A percentile compares a stretch with the other conserved stretches of the same genome.
Conservation (phyloP, 1,140 invertebrate species). For the Holotrichia oblita region DNA sequence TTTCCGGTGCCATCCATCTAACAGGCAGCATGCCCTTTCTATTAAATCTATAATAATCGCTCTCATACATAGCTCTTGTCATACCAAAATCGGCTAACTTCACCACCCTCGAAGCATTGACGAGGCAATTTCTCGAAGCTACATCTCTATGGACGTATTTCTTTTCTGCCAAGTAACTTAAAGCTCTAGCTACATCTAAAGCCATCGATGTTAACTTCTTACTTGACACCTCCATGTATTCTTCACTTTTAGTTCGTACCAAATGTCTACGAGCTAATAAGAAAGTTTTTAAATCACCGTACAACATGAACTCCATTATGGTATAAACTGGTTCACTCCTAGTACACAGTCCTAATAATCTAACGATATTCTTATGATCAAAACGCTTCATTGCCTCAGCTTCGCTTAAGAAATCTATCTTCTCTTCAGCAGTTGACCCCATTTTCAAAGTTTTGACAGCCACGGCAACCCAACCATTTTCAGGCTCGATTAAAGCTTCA, state of each 20-base stretch:
- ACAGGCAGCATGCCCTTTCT: conserved; percentile 86
- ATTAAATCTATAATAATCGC: conserved; percentile 77
- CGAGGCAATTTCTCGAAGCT: conserved; percentile 88
- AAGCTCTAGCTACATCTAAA: conserved; percentile 84
- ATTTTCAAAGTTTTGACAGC: conserved; percentile 92
- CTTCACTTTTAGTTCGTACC: conserved; percentile 75
- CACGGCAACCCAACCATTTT: conserved; percentile 82
- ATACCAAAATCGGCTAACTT: conserved; percentile 95
- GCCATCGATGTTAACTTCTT: conserved; percentile 86
- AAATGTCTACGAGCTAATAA: conserved; percentile 84
- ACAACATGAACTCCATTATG: conserved; percentile 94
- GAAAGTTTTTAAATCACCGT: conserved; percentile 91
- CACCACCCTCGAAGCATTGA: conserved; percentile 81
- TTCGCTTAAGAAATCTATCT: conserved; percentile 92
- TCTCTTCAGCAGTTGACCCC: conserved; percentile 84
- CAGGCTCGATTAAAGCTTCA: conserved; percentile 73
- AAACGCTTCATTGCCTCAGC: conserved; percentile 93
- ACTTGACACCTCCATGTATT: conserved; percentile 79
- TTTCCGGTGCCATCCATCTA: conserved; percentile 93
- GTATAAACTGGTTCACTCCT: conserved; percentile 87
- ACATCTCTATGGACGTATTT: conserved; percentile 90
- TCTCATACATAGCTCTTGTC: conserved; percentile 87
- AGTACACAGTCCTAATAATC: conserved; percentile 86
- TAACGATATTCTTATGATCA: conserved; percentile 90
- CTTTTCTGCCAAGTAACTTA: conserved; percentile 80